Percentiles rank a stretch among this genome's conserved stretches.
These are phyloP conservation scores for Mugil cephalus DNA, from an alignment of 2,113 vertebrate genomes.

Conservation along the genomic window DNA sequence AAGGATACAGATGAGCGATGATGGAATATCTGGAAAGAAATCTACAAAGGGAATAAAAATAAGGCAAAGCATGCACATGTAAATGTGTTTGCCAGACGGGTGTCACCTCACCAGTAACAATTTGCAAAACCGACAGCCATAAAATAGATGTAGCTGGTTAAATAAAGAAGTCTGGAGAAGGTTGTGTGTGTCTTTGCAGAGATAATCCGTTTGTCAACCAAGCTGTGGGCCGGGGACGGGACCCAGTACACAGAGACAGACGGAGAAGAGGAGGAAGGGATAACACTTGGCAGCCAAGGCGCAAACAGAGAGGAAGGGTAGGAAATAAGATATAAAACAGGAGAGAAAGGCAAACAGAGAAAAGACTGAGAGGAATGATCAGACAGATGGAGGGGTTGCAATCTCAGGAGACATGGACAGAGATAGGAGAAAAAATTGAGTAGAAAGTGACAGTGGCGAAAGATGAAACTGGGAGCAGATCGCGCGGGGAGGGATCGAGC, in stretches of 20 bases:
- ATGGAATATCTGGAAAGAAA: background rate
- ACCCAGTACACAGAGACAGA: constrained; percentile 73
- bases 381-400: constrained; percentile 67
- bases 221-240: constrained; percentile 67
- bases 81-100: constrained; percentile 9
- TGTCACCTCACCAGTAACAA: background rate
- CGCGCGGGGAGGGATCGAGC: background rate
- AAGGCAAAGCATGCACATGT: background rate
- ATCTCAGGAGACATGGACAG: constrained; percentile 42
- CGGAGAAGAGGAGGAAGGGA: constrained; percentile 69
- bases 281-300: constrained; percentile 60
- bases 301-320: constrained; percentile 69
- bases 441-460: constrained; percentile 30
- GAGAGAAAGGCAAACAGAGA: constrained; percentile 56
- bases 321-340: constrained; percentile 33
- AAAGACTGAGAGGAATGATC: constrained; percentile 59
- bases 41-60: background rate
- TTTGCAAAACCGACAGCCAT: constrained; percentile 38
- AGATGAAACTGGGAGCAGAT: constrained; percentile 48
- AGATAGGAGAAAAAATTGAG: constrained; percentile 1
- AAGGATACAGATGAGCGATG: background rate
- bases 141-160: constrained; percentile 51
- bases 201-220: constrained; percentile 72
- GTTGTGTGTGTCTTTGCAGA: constrained; percentile 56
- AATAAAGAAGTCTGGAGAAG: constrained; percentile 65